Evolutionary conservation across 2,888 invertebrate genomes (phyloP), one percentile per base, ranked within the genome.

Genomic region (Lepetodrilus schrolli): DNA sequence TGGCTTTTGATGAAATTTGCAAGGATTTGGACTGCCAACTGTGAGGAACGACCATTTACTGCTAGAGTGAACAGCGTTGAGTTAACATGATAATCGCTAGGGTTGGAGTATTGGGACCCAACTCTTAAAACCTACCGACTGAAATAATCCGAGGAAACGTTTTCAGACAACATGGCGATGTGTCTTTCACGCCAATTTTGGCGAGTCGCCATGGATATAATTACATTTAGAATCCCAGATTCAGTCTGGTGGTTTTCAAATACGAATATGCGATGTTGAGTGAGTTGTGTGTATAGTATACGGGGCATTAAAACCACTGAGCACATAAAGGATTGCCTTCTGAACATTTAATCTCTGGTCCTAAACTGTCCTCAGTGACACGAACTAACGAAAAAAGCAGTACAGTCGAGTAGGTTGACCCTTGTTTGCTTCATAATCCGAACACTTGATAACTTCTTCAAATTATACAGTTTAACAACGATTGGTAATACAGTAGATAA

Each of bases 201-300:
- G 58, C 58, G 58, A 58, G 58, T 58, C 58, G 34, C 58, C 58
- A 58, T 58, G 58, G 58, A 58, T 58, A 58, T 58, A 58, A 58
- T 58, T 58, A 58, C 58, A 7, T 58, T 58, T 58, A 58, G 58
- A 58, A 58, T 17, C 30, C 30, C n/a, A 13, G 58, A 58, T 34
- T 30, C 30, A 58, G 58, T 58, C 58, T 58, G 58, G 26, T 58
- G 58, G 34, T 30, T 58, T 58, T 58, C 26, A 58, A 58, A 30
- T 58, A 30, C 26, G 58, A 58, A 58, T 58, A 58, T 58, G 58
- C 30, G 58, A 58, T 30, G 58, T 58, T 58, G 30, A 58, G 58
- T 30, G 58, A 58, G 58, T 30, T 58, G 58, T 58, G 58, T 58
- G 30, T 13, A 58, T 30, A 58, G 30, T 58, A 30, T 30, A 30